A percentile compares a stretch with the other conserved stretches of the same genome.
Evolutionary conservation across 2,888 invertebrate species (phyloP).

Genomic region (Coleophora flavipennella): DNA sequence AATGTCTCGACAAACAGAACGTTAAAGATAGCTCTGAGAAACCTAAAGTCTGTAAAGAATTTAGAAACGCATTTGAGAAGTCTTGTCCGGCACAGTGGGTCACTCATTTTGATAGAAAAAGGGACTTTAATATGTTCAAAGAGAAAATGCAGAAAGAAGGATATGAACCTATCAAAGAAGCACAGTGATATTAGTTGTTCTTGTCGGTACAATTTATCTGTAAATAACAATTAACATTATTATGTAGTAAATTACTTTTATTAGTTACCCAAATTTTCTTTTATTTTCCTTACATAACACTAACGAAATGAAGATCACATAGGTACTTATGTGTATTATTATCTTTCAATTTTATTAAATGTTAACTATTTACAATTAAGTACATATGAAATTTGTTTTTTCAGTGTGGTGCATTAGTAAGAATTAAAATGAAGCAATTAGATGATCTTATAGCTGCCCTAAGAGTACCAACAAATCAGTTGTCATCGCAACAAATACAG

Average conservation of each 20-base stretch:
- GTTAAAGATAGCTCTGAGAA: conserved; percentile 71
- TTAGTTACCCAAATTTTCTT: conserved; percentile 29
- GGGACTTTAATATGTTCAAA: conserved; percentile 90
- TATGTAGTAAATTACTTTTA: conserved; percentile 21
- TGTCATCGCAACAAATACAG: conserved; percentile 36
- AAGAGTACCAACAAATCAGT: conserved; percentile 22
- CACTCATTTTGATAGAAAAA: conserved; percentile 93
- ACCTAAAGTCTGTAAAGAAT: conserved; percentile 75
- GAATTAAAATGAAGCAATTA: conserved; percentile 29
- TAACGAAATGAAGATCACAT: no score
- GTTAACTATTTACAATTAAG: no score
- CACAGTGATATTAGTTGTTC: conserved; percentile 31
- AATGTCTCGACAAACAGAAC: conserved; percentile 83
- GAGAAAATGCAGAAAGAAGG: conserved; percentile 89
- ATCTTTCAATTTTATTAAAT: no score
- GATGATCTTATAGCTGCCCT: conserved; percentile 20
- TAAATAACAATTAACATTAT: conserved; percentile 41
- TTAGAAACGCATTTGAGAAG: conserved; percentile 82
- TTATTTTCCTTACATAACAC: conserved; percentile 26
- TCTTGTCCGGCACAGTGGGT: conserved; percentile 91
- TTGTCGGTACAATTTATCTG: conserved; percentile 28
- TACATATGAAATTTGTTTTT: no score
- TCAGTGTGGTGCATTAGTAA: no score
- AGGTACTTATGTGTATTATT: no score
- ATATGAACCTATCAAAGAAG: conserved; percentile 81